Conservation (phyloP, 2,797 vertebrate genomes). For the Pterois miles region DNA sequence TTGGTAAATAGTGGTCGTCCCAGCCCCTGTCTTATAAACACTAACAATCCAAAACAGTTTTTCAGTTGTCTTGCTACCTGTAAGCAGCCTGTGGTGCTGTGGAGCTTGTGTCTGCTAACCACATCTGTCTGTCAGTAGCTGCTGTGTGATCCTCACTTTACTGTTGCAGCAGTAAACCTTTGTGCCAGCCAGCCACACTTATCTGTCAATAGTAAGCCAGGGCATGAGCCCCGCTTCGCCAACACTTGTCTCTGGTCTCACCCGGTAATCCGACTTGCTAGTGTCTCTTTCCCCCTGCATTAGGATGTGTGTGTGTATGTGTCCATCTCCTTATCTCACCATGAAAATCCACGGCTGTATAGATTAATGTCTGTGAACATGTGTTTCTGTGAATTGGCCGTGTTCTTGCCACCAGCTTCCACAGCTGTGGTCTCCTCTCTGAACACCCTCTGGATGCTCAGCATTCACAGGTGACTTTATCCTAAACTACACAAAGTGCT, state of each 20-base stretch:
- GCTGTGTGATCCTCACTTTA: conserved; percentile 50
- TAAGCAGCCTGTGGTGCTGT: conserved; percentile 15
- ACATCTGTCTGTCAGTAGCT: conserved; percentile 47
- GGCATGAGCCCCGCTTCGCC: conserved; percentile 57
- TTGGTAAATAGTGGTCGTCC: too few relatives aligned
- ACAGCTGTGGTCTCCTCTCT: conserved; percentile 37
- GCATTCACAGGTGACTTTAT: conserved; percentile 39
- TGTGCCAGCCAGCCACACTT: conserved; percentile 58
- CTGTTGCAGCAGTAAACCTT: conserved; percentile 62
- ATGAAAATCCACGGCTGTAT: conserved; percentile 32
- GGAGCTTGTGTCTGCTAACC: conserved; percentile 33
- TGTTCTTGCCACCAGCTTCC: conserved; percentile 9
- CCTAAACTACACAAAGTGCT: neutral
- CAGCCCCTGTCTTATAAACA: neutral
- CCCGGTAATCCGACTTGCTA: conserved; percentile 64
- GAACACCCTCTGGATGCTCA: conserved; percentile 1
- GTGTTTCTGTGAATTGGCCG: conserved; percentile 29
- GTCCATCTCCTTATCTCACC: conserved; percentile 37
- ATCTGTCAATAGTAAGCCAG: conserved; percentile 68
- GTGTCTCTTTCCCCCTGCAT: conserved; percentile 46
- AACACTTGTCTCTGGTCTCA: conserved; percentile 58
- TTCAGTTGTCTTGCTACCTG: conserved; percentile 11
- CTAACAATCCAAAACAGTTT: neutral
- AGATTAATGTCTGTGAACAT: conserved; percentile 29
- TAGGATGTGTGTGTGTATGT: conserved; percentile 7